Evolutionary conservation across 1,140 invertebrate genomes (phyloP).

Genomic region (Sitophilus oryzae): DNA sequence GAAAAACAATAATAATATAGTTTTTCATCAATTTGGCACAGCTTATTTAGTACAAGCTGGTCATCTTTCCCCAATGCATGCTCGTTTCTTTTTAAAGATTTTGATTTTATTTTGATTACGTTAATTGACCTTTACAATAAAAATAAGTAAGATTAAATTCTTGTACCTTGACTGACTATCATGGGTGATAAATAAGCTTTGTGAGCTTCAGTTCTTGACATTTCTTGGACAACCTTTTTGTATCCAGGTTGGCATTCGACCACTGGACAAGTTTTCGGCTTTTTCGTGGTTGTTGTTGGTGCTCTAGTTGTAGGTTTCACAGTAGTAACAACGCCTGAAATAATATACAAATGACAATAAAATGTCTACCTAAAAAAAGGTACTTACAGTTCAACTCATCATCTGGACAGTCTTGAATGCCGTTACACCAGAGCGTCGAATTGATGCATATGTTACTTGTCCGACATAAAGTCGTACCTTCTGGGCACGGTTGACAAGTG

Average conservation of each 20-base stretch:
- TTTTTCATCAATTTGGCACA: no score
- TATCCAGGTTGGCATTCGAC: constrained; percentile 54
- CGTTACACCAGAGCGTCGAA: constrained; percentile 70
- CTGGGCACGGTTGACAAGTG: constrained; percentile 64
- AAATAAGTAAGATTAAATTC: no score
- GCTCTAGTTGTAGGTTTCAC: not conserved
- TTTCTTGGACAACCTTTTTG: constrained; percentile 36
- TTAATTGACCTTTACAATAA: no score
- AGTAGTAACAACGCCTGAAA: constrained; percentile 8
- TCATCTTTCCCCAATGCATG: no score
- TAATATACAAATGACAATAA: not conserved
- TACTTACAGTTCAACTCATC: constrained; percentile 66
- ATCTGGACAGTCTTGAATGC: constrained; percentile 74
- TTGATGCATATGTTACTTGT: constrained; percentile 71
- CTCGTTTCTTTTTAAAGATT: no score
- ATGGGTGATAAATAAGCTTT: constrained; percentile 38
- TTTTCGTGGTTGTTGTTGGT: constrained; percentile 21
- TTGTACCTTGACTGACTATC: constrained; percentile 23
- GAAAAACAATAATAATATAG: no score
- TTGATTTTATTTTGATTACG: no score
- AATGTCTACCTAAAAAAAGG: not conserved
- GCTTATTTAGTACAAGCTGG: no score
- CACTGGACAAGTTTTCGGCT: constrained; percentile 21
- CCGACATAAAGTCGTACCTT: constrained; percentile 60
- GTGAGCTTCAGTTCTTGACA: constrained; percentile 31